Base-by-base conservation (phyloP, 2,797 vertebrate genomes). In the Sebastes baramenuke region DNA sequence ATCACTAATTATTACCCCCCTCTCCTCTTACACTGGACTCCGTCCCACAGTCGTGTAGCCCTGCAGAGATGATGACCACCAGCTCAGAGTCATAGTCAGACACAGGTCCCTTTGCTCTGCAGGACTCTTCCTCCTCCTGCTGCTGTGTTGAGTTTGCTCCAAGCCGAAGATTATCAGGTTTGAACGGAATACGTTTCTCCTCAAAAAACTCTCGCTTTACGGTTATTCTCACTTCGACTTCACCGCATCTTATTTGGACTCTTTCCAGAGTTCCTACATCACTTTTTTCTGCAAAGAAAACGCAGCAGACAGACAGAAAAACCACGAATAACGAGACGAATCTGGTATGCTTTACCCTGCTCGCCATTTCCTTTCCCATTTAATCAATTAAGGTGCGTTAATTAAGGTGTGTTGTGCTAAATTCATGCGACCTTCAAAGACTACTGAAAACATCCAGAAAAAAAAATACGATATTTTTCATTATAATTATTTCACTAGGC, bases 1-100 rank as follows among this genome's bases (percentile, higher is more conserved):
- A 24, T 14, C 38, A 34, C 32, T 34, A 10, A 34, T 10, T 34
- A 10, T 34, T 32, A 34, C 32, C 32, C 32, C 32, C 32, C 32
- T 5, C 6, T 46, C 6, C 8, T 54, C 85, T 86, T 84, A 94
- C 90, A 8, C 16, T 76, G 59, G 89, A 89, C 69, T 46, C 29
- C 1, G 88, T 85, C 3, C 82, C 89, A 80, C 93, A 93, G 0
- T 91, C 60, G 2, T 74, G 79, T 1, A 92, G 77, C 9, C 86
- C 77, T 1, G 90, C 83, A 20, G 80, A 65, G 38, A 94, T 82
- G 55, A 93, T 36, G 36, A 38, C 36, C 75, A 91, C 78, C 42
- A 46, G 42, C 5, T 42, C 38, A 38, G 12, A 38, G n/a, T 83
- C 84, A 3, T 34, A 55, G 4, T 9, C 72, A 2, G 82, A 67